Percentiles rank a stretch among this genome's conserved stretches.
Conservation (phyloP, 2,888 invertebrate genomes). For the Tachina grossa region DNA sequence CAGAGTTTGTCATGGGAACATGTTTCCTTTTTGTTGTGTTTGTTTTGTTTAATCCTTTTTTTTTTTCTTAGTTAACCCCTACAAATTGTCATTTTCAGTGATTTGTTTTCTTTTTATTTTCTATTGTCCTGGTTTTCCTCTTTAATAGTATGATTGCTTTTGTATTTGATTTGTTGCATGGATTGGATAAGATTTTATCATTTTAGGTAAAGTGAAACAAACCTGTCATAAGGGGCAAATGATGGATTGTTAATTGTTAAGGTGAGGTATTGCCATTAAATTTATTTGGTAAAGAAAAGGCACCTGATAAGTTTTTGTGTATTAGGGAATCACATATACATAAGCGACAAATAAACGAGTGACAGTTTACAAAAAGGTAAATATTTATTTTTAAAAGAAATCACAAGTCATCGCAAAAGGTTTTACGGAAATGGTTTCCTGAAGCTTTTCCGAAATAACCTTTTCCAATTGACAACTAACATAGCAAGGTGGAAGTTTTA, state of each 20-base stretch:
- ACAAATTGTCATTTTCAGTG: conserved; percentile 36
- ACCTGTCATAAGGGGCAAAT: conserved; percentile 57
- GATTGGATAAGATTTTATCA: conserved; percentile 70
- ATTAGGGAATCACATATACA: too few relatives aligned
- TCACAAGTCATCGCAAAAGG: not conserved
- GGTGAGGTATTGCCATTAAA: conserved; percentile 19
- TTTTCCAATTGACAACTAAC: too few relatives aligned
- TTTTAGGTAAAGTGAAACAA: conserved; percentile 48
- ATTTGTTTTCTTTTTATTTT: conserved; percentile 29
- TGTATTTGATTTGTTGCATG: conserved; percentile 32
- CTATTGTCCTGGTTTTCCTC: not conserved
- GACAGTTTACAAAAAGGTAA: conserved; percentile 1
- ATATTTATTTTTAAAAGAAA: not conserved
- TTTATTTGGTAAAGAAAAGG: not conserved
- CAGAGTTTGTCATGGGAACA: conserved; percentile 60
- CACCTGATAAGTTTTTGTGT: conserved; percentile 17
- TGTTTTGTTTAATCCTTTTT: conserved; percentile 59
- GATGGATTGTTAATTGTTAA: conserved; percentile 63
- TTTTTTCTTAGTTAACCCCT: conserved; percentile 45
- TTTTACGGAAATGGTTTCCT: too few relatives aligned
- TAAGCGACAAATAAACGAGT: not conserved
- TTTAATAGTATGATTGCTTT: conserved; percentile 19
- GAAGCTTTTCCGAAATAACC: too few relatives aligned
- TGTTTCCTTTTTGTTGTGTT: not conserved
- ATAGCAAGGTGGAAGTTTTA: too few relatives aligned